Base-by-base conservation (phyloP, 2,888 invertebrate species). In the Spodoptera picta region DNA sequence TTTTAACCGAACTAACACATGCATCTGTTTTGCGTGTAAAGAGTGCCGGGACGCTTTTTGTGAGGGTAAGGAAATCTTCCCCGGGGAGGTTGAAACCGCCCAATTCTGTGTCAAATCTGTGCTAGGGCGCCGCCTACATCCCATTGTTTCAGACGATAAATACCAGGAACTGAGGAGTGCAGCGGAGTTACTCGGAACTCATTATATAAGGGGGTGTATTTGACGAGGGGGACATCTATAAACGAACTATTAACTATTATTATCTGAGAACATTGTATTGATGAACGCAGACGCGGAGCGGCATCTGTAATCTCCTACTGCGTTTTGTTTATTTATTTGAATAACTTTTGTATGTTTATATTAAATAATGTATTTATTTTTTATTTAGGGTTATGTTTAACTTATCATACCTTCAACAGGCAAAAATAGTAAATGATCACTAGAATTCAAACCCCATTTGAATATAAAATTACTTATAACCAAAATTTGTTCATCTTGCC, bases 61-160 rank as follows among this genome's bases (percentile, higher is more conserved):
- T 31, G 52, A 53, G 46, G 48, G 47, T 23, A 55, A 47, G 23
- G 23, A 53, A 14, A 57, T 10, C 45, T 61, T 58, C 65, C 63
- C 60, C 27, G 11, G 23, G 51, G 61, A 63, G 64, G 68, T 65
- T 43, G 63, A 73, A 79, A 76, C 85, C 86, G 84, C 87, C 86
- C 85, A 80, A 81, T 80, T 65, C n/a, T 46, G 55, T 49, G 11
- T 58, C 24, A 52, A 68, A 67, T 62, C 56, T 49, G 54, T 57
- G 75, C 62, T 83, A 85, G 87, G 85, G 88, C 88, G 90, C 92
- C 93, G 90, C 94, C 92, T 92, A 91, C 92, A 88, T 85, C 84
- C 90, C 87, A 94, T 92, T 93, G 93, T 92, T 92, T 84, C 80
- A 85, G 81, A 89, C 86, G 86, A 83, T 77, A 75, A 70, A 68